Percentiles rank a stretch among this genome's conserved stretches.
phyloP scores from a whole-genome alignment of 2,888 invertebrate genomes.

The Folsomia manolachei region DNA sequence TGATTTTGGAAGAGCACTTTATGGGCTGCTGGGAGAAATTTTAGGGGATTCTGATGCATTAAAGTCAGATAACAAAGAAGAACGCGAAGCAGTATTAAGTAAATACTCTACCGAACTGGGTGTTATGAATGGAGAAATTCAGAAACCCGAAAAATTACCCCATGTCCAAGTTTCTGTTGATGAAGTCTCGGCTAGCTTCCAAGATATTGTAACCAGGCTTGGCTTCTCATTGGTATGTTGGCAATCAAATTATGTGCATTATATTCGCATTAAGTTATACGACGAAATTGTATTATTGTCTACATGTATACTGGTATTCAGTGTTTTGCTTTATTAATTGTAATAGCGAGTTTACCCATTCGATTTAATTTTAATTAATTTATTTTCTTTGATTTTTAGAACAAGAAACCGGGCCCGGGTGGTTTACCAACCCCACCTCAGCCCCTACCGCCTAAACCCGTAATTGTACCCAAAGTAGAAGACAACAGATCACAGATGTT shows the following conservation, averaged over 20 bases:
- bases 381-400: background rate
- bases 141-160: conserved; percentile 23
- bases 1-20: conserved; percentile 43
- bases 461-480: background rate
- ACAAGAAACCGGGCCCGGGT: background rate
- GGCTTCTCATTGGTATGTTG: conserved; percentile 21
- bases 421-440: background rate
- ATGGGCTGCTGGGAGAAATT: conserved; percentile 39
- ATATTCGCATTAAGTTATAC: background rate
- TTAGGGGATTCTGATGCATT: conserved; percentile 31
- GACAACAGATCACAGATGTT: background rate
- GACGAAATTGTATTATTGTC: too few relatives aligned
- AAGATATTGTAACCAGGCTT: conserved; percentile 34
- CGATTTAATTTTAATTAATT: background rate
- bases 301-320: too few relatives aligned
- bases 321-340: too few relatives aligned
- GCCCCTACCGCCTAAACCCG: background rate
- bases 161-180: conserved; percentile 27
- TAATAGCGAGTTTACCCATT: too few relatives aligned
- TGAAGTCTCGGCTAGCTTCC: conserved; percentile 33
- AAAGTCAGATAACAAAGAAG: conserved; percentile 29
- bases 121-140: conserved; percentile 25
- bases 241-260: background rate
- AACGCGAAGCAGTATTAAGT: conserved; percentile 24
- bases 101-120: conserved; percentile 27